Evolutionary conservation across 2,888 invertebrate species (phyloP).

Genomic region (Strigamia transsilvanica): DNA sequence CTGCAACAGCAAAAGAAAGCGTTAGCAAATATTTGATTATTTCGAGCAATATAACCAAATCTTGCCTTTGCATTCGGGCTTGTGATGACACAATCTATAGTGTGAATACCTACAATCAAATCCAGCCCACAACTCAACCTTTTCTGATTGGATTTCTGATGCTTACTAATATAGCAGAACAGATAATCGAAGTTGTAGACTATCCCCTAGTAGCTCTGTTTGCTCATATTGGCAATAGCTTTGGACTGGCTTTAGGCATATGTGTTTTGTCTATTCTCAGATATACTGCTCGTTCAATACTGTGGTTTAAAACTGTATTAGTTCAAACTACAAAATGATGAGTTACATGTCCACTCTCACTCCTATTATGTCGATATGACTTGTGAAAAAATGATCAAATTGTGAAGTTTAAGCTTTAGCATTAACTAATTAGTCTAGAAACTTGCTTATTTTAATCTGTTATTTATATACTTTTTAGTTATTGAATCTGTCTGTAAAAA

Average conservation of each 20-base stretch:
- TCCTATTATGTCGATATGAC: too few relatives aligned
- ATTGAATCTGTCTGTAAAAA: too few relatives aligned
- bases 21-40: background rate
- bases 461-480: too few relatives aligned
- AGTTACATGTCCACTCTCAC: too few relatives aligned
- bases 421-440: too few relatives aligned
- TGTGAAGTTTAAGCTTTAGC: too few relatives aligned
- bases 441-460: too few relatives aligned
- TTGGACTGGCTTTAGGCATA: background rate
- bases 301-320: background rate
- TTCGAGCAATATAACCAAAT: background rate
- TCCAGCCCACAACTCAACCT: background rate
- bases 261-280: background rate
- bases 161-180: background rate
- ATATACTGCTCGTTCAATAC: background rate
- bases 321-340: too few relatives aligned
- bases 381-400: too few relatives aligned
- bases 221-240: background rate
- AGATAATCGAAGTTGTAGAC: background rate
- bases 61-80: background rate
- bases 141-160: background rate
- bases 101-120: background rate
- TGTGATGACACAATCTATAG: background rate
- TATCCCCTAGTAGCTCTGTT: background rate
- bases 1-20: background rate